phyloP scores from a whole-genome alignment of 2,113 vertebrate genomes.

The Cololabis saira region DNA sequence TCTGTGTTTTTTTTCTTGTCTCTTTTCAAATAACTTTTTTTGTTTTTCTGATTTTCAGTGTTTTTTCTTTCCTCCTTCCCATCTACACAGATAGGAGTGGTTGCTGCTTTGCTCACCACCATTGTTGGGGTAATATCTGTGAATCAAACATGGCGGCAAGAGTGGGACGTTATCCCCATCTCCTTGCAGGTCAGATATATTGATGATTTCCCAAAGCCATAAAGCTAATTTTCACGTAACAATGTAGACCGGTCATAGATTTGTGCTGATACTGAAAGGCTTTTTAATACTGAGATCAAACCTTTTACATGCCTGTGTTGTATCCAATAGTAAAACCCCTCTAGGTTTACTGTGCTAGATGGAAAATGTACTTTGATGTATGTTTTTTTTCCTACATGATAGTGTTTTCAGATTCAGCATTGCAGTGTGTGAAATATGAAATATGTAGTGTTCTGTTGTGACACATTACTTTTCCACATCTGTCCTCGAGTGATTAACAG shows the following conservation, averaged over 20 bases:
- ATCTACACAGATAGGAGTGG: conserved; percentile 86
- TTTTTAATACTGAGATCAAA: too few species aligned
- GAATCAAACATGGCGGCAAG: conserved; percentile 91
- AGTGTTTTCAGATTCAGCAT: neutral
- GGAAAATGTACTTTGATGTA: too few species aligned
- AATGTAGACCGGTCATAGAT: too few species aligned
- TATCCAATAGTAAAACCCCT: neutral
- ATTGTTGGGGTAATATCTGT: conserved; percentile 91
- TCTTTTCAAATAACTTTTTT: neutral
- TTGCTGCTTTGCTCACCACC: conserved; percentile 85
- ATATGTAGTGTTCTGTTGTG: neutral
- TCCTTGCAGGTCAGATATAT: conserved; percentile 88
- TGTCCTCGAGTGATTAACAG: neutral
- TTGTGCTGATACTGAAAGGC: too few species aligned
- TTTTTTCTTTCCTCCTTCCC: neutral
- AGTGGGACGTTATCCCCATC: conserved; percentile 93
- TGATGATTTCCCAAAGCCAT: neutral
- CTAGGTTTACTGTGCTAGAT: too few species aligned
- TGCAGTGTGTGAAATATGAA: neutral
- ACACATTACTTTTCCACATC: neutral
- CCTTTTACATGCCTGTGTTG: neutral
- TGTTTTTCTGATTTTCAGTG: neutral
- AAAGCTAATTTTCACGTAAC: too few species aligned
- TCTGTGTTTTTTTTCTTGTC: neutral
- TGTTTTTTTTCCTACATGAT: too few species aligned